These are phyloP conservation scores for Macrotrachela quadricornifera DNA, from an alignment of 1,140 invertebrate genomes.

Conservation along the genomic window DNA sequence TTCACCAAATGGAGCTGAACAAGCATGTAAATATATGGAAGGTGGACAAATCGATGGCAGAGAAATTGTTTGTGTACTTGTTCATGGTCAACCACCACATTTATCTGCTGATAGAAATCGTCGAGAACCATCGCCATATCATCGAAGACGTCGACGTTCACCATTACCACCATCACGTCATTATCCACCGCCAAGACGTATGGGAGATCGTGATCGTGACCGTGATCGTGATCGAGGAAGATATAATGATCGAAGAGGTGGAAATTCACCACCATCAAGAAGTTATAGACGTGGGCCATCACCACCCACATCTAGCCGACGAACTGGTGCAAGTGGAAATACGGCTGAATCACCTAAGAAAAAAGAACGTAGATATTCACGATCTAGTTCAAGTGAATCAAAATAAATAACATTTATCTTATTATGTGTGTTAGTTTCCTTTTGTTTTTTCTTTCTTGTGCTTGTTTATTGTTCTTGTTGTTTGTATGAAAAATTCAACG, in stretches of 20 bases:
- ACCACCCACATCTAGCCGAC: not conserved
- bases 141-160: not conserved
- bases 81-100: slow-evolving; percentile 47
- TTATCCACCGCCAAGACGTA: not conserved
- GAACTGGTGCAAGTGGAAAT: not conserved
- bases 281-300: not conserved
- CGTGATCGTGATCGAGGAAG: not conserved
- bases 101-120: not conserved
- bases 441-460: no score
- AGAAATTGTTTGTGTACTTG: slow-evolving; percentile 74
- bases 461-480: no score
- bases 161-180: not conserved
- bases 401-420: no score
- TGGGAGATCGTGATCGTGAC: not conserved
- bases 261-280: not conserved
- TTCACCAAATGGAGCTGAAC: slow-evolving; percentile 78
- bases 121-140: not conserved
- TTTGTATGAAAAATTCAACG: no score
- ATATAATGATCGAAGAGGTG: not conserved
- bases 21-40: slow-evolving; percentile 97
- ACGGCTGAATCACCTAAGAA: not conserved
- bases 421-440: no score
- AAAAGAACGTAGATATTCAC: no score
- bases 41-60: slow-evolving; percentile 66
- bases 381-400: no score